Percentiles rank a stretch among this genome's conserved stretches.
These are phyloP conservation scores for Ahaetulla prasina DNA, from an alignment of 2,113 vertebrate species.

Conservation along the genomic window DNA sequence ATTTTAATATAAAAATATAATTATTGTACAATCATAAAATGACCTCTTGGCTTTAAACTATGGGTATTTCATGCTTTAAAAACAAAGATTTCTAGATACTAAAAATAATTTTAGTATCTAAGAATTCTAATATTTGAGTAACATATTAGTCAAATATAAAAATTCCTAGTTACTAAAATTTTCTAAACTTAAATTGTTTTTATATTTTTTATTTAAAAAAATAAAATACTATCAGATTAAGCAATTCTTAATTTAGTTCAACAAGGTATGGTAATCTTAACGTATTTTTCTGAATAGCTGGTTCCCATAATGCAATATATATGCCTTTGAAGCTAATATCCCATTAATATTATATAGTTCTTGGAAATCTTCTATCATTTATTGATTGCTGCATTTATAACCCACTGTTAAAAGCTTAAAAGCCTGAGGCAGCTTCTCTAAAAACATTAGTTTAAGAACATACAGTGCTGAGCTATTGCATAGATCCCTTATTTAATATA, in stretches of 20 bases:
- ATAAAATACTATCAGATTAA: background rate
- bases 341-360: background rate
- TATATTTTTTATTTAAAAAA: background rate
- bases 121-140: background rate
- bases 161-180: background rate
- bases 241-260: background rate
- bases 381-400: background rate
- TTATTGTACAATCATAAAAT: too few species aligned
- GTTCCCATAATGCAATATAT: background rate
- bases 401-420: background rate
- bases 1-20: too few species aligned
- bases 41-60: background rate
- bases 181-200: background rate
- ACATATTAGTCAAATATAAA: background rate
- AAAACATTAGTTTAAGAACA: background rate
- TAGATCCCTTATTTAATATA: background rate
- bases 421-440: background rate
- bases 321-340: background rate
- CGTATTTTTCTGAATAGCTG: background rate
- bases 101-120: background rate
- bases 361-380: background rate
- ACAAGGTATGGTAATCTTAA: background rate
- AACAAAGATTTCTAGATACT: background rate
- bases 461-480: background rate
- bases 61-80: background rate